Conservation (phyloP, 2,797 vertebrate genomes). For the Argya squamiceps region DNA sequence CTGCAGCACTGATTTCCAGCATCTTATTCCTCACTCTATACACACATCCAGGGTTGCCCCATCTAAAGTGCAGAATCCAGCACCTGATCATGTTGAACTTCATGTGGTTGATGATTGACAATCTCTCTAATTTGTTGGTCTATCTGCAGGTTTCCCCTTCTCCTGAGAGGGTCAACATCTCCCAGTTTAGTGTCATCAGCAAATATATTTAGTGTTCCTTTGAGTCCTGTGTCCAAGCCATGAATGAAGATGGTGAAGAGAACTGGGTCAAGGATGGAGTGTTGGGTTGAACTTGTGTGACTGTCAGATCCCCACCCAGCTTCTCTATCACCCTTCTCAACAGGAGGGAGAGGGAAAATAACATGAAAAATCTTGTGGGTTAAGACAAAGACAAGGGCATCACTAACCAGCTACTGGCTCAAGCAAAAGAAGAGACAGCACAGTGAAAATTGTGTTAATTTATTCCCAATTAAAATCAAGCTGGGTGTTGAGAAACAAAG, state of each 20-base stretch:
- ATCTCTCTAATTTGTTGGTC: not conserved
- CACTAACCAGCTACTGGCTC: not conserved
- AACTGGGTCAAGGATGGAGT: not conserved
- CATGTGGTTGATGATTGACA: not conserved
- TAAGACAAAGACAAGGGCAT: not conserved
- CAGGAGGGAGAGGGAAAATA: not conserved
- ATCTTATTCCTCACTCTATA: not conserved
- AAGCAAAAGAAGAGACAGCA: not conserved
- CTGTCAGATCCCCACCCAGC: not conserved
- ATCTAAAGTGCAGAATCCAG: not conserved
- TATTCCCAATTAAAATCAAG: not conserved
- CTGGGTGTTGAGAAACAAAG: not conserved
- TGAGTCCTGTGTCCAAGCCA: not conserved
- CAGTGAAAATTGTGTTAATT: not conserved
- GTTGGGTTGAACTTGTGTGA: not conserved
- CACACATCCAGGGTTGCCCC: too few relatives aligned
- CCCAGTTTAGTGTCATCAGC: not conserved
- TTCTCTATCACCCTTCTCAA: not conserved
- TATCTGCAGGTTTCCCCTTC: not conserved
- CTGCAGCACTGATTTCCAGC: accelerated
- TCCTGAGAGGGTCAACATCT: not conserved
- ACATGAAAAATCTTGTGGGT: not conserved
- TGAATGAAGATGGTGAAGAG: not conserved
- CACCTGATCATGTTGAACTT: not conserved
- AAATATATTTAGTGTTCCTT: not conserved